Base-by-base conservation (phyloP, 64 coral and sea anemone genomes). In the Montipora efflorescens region DNA sequence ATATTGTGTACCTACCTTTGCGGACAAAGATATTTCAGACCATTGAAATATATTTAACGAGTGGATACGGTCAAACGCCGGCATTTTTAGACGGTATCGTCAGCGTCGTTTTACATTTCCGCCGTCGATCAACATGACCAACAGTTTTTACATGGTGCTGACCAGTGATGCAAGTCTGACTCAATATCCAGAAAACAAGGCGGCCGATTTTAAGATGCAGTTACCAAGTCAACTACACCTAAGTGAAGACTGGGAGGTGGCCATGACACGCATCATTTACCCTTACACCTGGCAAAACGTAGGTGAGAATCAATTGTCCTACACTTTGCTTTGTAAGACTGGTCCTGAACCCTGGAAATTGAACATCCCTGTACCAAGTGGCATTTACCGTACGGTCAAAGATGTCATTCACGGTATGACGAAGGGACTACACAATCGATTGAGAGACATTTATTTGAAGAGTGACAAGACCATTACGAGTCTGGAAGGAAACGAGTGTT, bases 401-500 rank as follows among this genome's bases (percentile, higher is more conserved):
- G 59, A 82, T 57, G 50, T 82, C 12, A 49, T 82, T 12, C 13
- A 1, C 49, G 19, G 43, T 9, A 82, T 58, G 80, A 16, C 58
- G 80, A 36, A 22, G 16, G 80, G 80, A 59, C 51, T 58, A 2
- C 3, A 82, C 3, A 22, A 7, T 19, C 2, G 49, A 4, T 43
- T 82, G 19, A 16, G 1, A 7, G 80, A 82, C 59, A 82, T 82
- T 59, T 28, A 79, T 52, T 4, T 47, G 12, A 79, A 79, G 0
- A 79, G 77, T 52, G 15, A 43, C 4, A 79, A 79, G 43, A 79
- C 15, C 13, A 79, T 79, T 43, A 21, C 11, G 11, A 14, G 0
- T 47, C 77, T 79, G 0, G 77, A 22, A 79, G 77, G 77, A 19
- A 52, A 79, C 11, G 77, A 79, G 0, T 79, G 77, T 79, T 79